Evolutionary conservation across 2,797 vertebrate species (phyloP).

Genomic region (Jordanella pulchra): DNA sequence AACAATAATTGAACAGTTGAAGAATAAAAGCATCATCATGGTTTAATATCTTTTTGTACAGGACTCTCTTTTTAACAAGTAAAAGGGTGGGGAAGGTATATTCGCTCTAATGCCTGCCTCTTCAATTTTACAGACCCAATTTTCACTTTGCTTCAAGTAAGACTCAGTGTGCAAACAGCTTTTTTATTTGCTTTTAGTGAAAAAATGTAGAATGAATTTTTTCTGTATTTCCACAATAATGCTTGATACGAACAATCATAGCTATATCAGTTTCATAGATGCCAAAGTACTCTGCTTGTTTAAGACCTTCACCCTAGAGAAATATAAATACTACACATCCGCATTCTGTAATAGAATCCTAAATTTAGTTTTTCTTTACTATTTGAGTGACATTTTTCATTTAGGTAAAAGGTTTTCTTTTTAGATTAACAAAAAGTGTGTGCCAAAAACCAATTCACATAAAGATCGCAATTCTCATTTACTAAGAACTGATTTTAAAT

Average conservation of each 20-base stretch:
- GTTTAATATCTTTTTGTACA: constrained; percentile 17
- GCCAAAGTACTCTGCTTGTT: background rate
- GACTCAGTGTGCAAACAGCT: background rate
- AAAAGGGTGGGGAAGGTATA: background rate
- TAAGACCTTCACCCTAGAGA: too few relatives aligned
- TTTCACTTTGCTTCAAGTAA: background rate
- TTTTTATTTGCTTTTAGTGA: background rate
- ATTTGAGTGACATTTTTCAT: too few relatives aligned
- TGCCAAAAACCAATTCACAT: too few relatives aligned
- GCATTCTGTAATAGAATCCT: background rate
- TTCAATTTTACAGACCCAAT: constrained; percentile 2
- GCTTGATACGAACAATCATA: background rate
- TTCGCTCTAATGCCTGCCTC: background rate
- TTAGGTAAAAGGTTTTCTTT: too few relatives aligned
- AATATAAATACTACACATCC: too few relatives aligned
- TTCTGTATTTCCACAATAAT: background rate
- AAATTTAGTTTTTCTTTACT: background rate
- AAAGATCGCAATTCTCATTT: too few relatives aligned
- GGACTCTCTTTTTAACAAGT: constrained; percentile 16
- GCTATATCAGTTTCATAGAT: background rate
- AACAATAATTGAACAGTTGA: constrained; percentile 30
- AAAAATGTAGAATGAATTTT: background rate
- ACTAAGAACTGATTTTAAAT: too few relatives aligned
- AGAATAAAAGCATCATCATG: constrained; percentile 20
- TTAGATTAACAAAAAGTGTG: too few relatives aligned